A percentile compares a stretch with the other conserved stretches of the same genome.
Evolutionary conservation across 2,888 invertebrate genomes (phyloP).

Genomic region (Apeira syringaria): DNA sequence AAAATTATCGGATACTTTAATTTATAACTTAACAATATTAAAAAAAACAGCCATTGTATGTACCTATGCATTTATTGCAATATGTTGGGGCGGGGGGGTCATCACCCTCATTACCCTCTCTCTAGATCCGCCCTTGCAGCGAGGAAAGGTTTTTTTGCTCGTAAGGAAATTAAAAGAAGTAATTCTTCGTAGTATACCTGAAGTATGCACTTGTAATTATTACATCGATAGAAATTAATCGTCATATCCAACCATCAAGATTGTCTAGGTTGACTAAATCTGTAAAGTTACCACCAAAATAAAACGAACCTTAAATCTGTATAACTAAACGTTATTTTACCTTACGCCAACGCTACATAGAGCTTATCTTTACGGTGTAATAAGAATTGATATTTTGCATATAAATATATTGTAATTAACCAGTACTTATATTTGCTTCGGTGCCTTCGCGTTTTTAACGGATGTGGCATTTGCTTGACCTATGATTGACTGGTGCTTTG

Average conservation of each 20-base stretch:
- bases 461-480: slow-evolving; percentile 17
- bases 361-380: slow-evolving; percentile 9
- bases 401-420: slow-evolving; percentile 23
- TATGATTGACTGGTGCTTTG: slow-evolving; percentile 1
- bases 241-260: slow-evolving; percentile 21
- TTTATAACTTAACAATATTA: too few species aligned
- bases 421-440: slow-evolving; percentile 13
- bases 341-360: slow-evolving; percentile 2
- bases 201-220: not conserved
- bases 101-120: too few species aligned
- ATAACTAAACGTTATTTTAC: not conserved
- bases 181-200: not conserved
- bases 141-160: too few species aligned
- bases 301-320: slow-evolving; percentile 4
- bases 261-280: slow-evolving; percentile 27
- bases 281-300: slow-evolving; percentile 25
- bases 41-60: too few species aligned
- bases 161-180: too few species aligned
- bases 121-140: too few species aligned
- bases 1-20: too few species aligned
- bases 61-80: too few species aligned
- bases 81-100: too few species aligned
- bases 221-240: slow-evolving; percentile 22
- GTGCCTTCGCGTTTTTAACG: slow-evolving; percentile 11
- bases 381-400: slow-evolving; percentile 27